These are phyloP conservation scores for Lordiphosa mommai DNA, from an alignment of 1,140 invertebrate species.

Conservation along the genomic window DNA sequence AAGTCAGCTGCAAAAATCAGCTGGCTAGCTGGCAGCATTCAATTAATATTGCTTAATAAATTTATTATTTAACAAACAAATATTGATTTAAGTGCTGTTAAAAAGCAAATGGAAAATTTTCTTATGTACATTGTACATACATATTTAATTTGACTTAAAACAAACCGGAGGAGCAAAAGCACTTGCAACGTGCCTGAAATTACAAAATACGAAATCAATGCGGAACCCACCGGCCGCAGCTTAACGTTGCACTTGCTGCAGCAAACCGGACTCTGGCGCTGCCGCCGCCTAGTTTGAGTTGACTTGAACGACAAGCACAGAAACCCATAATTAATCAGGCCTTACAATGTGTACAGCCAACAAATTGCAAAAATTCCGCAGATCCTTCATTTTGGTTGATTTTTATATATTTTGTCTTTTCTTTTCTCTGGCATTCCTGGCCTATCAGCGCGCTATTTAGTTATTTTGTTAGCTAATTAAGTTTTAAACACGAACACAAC, in stretches of 20 bases:
- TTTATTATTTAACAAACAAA: conserved; percentile 23
- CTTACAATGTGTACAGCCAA: conserved; percentile 36
- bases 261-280: conserved; percentile 15
- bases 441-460: background rate
- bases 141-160: conserved; percentile 12
- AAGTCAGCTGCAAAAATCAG: conserved; percentile 59
- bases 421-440: background rate
- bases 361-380: conserved; percentile 52
- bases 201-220: conserved; percentile 68
- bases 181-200: conserved; percentile 69
- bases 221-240: conserved; percentile 38
- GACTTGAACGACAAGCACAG: conserved; percentile 64
- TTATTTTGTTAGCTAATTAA: conserved; percentile 2
- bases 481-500: background rate
- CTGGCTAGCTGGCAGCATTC: conserved; percentile 48
- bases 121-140: conserved; percentile 10
- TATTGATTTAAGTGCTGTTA: conserved; percentile 36
- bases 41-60: conserved; percentile 65
- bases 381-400: conserved; percentile 3
- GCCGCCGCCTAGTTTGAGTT: conserved; percentile 56
- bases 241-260: conserved; percentile 54
- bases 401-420: background rate
- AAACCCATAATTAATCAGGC: conserved; percentile 72
- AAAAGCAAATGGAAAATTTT: conserved; percentile 53
- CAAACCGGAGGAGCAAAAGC: conserved; percentile 21